These are phyloP conservation scores for Aleadryas rufinucha DNA, from an alignment of 2,113 vertebrate species.

Conservation along the genomic window DNA sequence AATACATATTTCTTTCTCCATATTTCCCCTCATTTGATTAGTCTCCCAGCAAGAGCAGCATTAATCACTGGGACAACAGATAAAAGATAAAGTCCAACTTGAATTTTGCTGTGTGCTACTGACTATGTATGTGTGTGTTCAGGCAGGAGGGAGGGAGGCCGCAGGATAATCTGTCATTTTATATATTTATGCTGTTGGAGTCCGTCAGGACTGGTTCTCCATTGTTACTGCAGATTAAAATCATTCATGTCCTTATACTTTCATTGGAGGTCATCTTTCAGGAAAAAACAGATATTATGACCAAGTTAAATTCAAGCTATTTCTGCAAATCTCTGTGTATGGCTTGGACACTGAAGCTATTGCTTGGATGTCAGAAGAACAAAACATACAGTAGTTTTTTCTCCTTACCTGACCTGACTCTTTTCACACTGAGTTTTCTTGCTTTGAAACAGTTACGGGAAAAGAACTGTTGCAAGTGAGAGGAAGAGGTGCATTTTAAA, in stretches of 20 bases:
- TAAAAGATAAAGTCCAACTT: constrained; percentile 70
- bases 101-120: constrained; percentile 65
- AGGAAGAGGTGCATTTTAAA: not conserved
- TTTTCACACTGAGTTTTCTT: not conserved
- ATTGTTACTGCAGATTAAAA: constrained; percentile 76
- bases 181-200: constrained; percentile 65
- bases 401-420: not conserved
- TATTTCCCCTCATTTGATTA: constrained; percentile 59
- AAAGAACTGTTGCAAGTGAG: not conserved
- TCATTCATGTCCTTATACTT: constrained; percentile 69
- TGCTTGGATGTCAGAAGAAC: not conserved
- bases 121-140: constrained; percentile 34
- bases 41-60: constrained; percentile 61
- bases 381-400: not conserved
- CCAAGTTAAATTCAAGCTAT: constrained; percentile 35
- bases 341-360: not conserved
- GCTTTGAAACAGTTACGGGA: not conserved
- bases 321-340: not conserved
- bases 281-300: constrained; percentile 22
- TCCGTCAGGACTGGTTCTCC: constrained; percentile 31
- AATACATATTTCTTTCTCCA: constrained; percentile 64
- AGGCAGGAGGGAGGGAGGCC: constrained; percentile 13
- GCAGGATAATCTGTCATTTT: constrained; percentile 72
- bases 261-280: constrained; percentile 66
- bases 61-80: constrained; percentile 73